Base-by-base conservation (phyloP, 2,888 invertebrate genomes). In the Caenorhabditis auriculariae region DNA sequence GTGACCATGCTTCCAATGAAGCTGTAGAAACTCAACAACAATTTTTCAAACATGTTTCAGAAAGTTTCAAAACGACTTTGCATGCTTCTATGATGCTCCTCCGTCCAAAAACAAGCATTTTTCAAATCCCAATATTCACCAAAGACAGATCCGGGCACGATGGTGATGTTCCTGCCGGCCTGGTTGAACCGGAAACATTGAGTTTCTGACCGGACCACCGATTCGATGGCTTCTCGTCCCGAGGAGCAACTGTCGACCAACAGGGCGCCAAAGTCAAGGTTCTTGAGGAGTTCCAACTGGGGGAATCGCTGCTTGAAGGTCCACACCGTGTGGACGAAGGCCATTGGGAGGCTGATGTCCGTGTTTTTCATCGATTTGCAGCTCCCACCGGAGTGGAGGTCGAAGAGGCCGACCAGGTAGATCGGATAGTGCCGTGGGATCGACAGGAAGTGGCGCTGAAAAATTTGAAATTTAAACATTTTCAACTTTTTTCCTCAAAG, bases 321-420 rank as follows among this genome's bases (percentile, higher is more conserved):
- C 70, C 74, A 75, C 32, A 76, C 66, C 71, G 78, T 75, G 44
- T 78, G 74, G 0, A 74, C 67, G 56, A 78, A 77, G 6, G 78
- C 77, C 70, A 78, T 69, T n/a, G 78, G 76, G 24, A 76, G 65
- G 1, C 72, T 66, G 46, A 78, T 72, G 52, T 72, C 72, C 24
- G 71, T 75, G 35, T 65, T 67, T 9, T 53, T 51, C 61, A 77
- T 66, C 7, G 59, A 60, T 29, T 76, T 62, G 57, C 78, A 78
- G 17, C 56, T 62, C n/a, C 57, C 53, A 1, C 77, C 77, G 42
- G 59, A 60, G 57, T 77, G 77, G 9, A 78, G 66, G 46, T 78
- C 76, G 47, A 78, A 78, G 19, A 78, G 58, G 28, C 74, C 78
- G 17, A 71, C 57, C 23, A 78, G 48, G 37, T 76, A 78, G 39